Evolutionary conservation across 1,140 invertebrate species (phyloP), one percentile per base, ranked within the genome.

Genomic region (Orius insidiosus): DNA sequence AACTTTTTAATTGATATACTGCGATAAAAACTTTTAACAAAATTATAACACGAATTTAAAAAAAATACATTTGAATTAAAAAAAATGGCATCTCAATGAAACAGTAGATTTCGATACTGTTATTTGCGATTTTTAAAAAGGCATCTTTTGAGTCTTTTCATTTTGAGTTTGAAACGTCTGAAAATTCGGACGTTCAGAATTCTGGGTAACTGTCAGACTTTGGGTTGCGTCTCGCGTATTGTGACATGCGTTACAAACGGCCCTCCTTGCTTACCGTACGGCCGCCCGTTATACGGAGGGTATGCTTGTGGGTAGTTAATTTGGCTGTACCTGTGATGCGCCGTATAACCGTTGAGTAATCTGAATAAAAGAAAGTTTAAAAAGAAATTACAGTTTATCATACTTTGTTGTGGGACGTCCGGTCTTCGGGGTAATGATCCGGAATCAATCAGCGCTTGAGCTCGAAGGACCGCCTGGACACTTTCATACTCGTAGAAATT

Each of bases 401-500:
- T 15, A 36, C n/a, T 36, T 11, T 30, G 18, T 18, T 14, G 41
- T 30, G 41, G 47, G 13, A 53, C 48, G 32, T 55, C 50, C 33
- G 45, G 40, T 30, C 52, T 46, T 24, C 54, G 34, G 13, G 52
- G 47, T 13, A 53, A 33, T 10, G 56, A 52, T 32, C 56, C 53
- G n/a, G 46, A 45, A 10, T 55, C 40, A 38, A 48, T 42, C 39
- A 43, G 45, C 43, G 54, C 40, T 19, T 57, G 53, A 41, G 50
- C 47, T 47, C 61, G 59, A 46, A 70, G 57, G 13, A 67, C 58
- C 4, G 65, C 72, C 54, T 80, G 77, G 11, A 80, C 72, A 52
- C 71, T 80, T 59, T 85, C 82, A 60, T 85, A 85, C 62, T 85
- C 82, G 58, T 81, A 85, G 61, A 77, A 85, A 61, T 81, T 85